Evolutionary conservation across 1,140 invertebrate species (phyloP), one percentile per base, ranked within the genome.

Genomic region (Trachymyrmex septentrionalis): DNA sequence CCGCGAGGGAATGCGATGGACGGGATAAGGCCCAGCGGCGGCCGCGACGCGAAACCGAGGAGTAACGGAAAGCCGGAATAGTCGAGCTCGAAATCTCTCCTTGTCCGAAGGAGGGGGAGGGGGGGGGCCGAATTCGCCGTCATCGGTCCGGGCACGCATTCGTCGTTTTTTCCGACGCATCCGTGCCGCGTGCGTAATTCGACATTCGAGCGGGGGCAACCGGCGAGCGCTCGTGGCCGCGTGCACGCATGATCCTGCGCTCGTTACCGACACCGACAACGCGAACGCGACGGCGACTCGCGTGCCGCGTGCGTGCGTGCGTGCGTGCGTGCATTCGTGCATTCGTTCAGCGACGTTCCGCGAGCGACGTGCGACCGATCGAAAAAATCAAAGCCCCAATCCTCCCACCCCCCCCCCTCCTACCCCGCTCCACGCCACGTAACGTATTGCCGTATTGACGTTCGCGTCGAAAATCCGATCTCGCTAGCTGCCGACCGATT

Each of bases 161-260:
- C 27, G 48, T 80, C n/a, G 63, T 9, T 27, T 69, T 69, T 71
- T 27, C 12, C 24, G 50, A 71, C 80, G 67, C 80, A 61, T 5
- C 55, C 53, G 55, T 34, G 30, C 30, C 30, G 30, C 55, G 55
- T 16, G 21, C 63, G 30, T 82, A 72, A 72, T 44, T 53, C 66
- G 44, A 53, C 7, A 16, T 10, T 14, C 73, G 38, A 24, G 19
- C 12, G 44, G n/a, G 48, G 21, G 73, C 44, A 44, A 10, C 30
- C 6, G 30, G 30, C 30, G 30, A 30, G 57, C 24, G 27, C 48
- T 16, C 16, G 30, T 53, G 30, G 30, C 21, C 27, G 21, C 21
- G 30, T 53, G 30, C 21, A 38, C 78, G 78, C 78, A 48, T 27
- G 53, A 57, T 55, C 63, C 61, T 34, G 30, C 75, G 75, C 63